phyloP scores from a whole-genome alignment of 2,888 invertebrate genomes.

The Orchesellides sinensis region DNA sequence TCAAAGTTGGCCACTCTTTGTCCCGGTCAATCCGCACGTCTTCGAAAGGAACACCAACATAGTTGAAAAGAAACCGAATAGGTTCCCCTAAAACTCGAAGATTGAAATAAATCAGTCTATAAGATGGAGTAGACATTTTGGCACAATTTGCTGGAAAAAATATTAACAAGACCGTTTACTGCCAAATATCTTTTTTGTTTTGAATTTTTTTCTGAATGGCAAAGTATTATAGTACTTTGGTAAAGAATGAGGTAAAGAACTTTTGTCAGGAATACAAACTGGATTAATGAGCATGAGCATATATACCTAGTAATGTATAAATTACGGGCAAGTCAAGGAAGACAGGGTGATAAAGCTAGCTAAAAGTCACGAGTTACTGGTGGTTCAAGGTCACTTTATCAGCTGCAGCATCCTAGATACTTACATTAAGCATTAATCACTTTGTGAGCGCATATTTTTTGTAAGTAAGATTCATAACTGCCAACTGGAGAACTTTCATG shows the following conservation, averaged over 20 bases:
- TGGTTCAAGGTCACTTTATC: constrained; percentile 8
- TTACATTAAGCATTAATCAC: no score
- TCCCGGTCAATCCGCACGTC: constrained; percentile 58
- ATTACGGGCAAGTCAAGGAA: no score
- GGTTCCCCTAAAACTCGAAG: constrained; percentile 62
- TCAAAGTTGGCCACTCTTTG: constrained; percentile 47
- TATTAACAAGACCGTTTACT: background rate
- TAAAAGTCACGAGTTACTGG: background rate
- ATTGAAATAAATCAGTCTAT: constrained; percentile 55
- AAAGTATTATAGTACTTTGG: no score
- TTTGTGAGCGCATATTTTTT: no score
- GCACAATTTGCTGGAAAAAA: background rate
- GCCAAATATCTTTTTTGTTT: background rate
- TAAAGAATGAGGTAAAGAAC: no score
- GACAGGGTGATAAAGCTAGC: background rate
- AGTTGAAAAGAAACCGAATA: constrained; percentile 60
- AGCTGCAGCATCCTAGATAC: no score
- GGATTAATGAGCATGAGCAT: no score
- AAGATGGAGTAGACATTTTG: constrained; percentile 25
- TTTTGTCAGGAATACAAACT: no score
- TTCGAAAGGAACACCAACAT: constrained; percentile 60
- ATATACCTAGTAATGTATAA: no score
- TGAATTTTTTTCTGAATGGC: no score
- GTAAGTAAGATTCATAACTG: no score
- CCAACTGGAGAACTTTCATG: no score